phyloP scores from a whole-genome alignment of 2,113 vertebrate genomes.

The Lynx canadensis region DNA sequence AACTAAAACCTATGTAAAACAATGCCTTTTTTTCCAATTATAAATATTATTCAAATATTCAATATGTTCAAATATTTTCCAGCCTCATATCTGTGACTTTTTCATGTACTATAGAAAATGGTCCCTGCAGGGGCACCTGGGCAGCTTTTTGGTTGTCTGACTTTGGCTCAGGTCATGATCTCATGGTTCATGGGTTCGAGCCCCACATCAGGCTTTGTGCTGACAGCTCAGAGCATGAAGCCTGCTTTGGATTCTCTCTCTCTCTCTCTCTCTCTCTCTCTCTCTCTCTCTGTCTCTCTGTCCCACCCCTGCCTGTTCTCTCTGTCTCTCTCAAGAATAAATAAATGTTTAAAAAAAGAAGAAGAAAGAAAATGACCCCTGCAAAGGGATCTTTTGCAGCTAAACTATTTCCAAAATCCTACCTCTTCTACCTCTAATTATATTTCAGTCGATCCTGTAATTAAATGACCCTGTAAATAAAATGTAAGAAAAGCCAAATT shows the following conservation, averaged over 20 bases:
- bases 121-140: too few species aligned
- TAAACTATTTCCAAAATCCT: neutral
- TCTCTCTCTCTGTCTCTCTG: too few species aligned
- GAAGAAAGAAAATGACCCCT: neutral
- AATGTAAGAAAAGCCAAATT: constrained; percentile 19
- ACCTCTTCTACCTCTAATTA: neutral
- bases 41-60: neutral
- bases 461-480: neutral
- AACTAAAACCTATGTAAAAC: neutral
- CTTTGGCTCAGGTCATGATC: too few species aligned
- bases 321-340: too few species aligned
- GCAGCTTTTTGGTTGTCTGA: too few species aligned
- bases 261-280: too few species aligned
- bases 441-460: neutral
- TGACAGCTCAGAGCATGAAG: too few species aligned
- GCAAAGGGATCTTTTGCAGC: neutral
- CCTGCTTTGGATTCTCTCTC: too few species aligned
- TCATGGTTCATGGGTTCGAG: too few species aligned
- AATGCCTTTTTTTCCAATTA: neutral
- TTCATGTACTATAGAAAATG: neutral
- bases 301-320: too few species aligned
- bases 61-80: neutral
- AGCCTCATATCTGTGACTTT: neutral
- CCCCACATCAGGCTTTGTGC: too few species aligned
- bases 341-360: too few species aligned